These are phyloP conservation scores for Sarcophaga peregrina DNA, from an alignment of 1,140 invertebrate genomes.

Conservation along the genomic window DNA sequence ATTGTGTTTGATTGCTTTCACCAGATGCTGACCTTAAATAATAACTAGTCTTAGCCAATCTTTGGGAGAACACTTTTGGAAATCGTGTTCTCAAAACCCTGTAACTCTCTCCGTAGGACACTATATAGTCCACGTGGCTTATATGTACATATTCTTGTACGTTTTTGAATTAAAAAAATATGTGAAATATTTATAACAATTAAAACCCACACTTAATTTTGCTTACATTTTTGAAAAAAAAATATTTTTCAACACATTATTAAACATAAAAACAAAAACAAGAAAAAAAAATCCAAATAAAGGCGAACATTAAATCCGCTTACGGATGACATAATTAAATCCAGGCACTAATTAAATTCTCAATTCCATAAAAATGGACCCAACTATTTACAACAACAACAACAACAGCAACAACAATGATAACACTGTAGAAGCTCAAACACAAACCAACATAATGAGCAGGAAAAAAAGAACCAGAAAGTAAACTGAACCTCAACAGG, in stretches of 20 bases:
- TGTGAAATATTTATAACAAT: conserved; percentile 28
- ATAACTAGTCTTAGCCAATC: no score
- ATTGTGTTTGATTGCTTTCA: no score
- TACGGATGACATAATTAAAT: conserved; percentile 65
- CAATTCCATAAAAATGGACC: conserved; percentile 43
- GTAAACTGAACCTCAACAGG: conserved; percentile 12
- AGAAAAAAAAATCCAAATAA: no score
- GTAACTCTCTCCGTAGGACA: no score
- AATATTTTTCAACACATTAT: conserved; percentile 36
- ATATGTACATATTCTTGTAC: no score
- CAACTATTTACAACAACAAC: not conserved
- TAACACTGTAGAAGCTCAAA: not conserved
- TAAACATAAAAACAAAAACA: conserved; percentile 36
- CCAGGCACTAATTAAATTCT: conserved; percentile 65
- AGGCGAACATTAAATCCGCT: conserved; percentile 43
- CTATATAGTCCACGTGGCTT: no score
- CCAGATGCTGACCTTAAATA: no score
- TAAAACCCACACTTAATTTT: conserved; percentile 3
- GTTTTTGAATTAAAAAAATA: not conserved
- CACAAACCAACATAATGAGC: no score
- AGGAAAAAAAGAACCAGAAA: no score
- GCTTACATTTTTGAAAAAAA: no score
- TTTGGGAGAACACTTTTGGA: no score
- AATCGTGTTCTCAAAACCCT: no score
- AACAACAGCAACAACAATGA: not conserved